Evolutionary conservation across 2,797 vertebrate genomes (phyloP).

Genomic region (Nyctalus aviator): DNA sequence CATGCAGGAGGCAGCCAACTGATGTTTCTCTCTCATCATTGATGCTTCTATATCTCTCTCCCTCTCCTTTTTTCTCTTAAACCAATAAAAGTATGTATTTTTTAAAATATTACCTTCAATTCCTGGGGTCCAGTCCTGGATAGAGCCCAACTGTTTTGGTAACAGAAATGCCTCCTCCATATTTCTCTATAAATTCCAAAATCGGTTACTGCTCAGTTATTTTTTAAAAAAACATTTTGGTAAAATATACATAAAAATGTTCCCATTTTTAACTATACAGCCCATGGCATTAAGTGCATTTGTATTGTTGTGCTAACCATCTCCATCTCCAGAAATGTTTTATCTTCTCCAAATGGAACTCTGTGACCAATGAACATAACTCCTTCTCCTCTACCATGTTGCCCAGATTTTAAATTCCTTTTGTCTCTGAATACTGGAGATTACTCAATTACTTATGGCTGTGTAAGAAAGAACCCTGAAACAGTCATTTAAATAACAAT

Average conservation of each 20-base stretch:
- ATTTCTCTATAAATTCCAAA: background rate
- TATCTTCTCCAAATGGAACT: conserved; percentile 29
- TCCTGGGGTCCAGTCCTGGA: background rate
- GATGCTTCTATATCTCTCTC: too few relatives aligned
- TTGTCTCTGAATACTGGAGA: background rate
- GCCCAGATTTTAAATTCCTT: conserved; percentile 17
- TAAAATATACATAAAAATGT: background rate
- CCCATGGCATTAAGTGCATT: background rate
- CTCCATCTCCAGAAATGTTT: background rate
- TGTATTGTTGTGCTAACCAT: background rate
- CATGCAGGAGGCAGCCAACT: too few relatives aligned
- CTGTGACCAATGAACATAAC: background rate
- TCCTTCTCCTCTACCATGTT: background rate
- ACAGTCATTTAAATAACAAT: background rate
- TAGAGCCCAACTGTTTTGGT: background rate
- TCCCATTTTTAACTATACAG: background rate
- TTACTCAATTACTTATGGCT: background rate
- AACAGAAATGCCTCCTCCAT: background rate
- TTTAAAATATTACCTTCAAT: background rate
- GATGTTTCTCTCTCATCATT: too few relatives aligned
- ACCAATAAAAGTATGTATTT: too few relatives aligned
- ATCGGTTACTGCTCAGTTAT: background rate
- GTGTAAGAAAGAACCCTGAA: background rate
- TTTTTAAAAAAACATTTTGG: background rate
- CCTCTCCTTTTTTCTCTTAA: too few relatives aligned